Evolutionary conservation across 2,113 vertebrate genomes (phyloP).

Genomic region (Numida meleagris): DNA sequence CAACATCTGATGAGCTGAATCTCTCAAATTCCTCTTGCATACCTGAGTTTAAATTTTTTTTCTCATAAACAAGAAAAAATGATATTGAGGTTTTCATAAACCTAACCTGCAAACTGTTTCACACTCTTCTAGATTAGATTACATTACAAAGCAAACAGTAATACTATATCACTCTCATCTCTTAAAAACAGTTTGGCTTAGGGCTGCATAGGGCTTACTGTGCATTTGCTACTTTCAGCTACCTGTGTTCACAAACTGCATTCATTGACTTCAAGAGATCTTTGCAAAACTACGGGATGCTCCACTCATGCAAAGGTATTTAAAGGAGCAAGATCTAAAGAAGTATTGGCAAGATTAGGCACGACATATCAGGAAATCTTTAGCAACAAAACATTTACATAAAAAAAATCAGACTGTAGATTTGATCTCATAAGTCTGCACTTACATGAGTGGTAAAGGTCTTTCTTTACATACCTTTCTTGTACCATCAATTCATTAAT

Average conservation of each 20-base stretch:
- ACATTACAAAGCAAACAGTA: constrained; percentile 10
- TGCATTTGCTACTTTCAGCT: neutral
- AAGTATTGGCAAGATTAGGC: neutral
- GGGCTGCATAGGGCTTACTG: neutral
- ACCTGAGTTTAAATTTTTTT: neutral
- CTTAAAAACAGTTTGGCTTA: neutral
- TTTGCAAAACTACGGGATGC: neutral
- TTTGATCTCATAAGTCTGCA: neutral
- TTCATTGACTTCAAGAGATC: neutral
- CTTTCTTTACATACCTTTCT: neutral
- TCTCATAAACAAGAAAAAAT: neutral
- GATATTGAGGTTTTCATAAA: neutral
- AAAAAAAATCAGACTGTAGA: neutral
- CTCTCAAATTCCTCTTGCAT: neutral
- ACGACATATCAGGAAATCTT: neutral
- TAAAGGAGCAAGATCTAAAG: neutral
- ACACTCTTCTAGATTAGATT: neutral
- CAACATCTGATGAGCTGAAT: neutral
- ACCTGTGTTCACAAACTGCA: neutral
- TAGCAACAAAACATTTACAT: neutral
- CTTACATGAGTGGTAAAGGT: neutral
- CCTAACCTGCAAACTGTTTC: neutral
- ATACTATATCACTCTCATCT: neutral
- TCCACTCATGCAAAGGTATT: neutral
- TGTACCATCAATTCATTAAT: neutral